Base-by-base conservation (phyloP, 2,888 invertebrate genomes). In the Melitaea athalia region DNA sequence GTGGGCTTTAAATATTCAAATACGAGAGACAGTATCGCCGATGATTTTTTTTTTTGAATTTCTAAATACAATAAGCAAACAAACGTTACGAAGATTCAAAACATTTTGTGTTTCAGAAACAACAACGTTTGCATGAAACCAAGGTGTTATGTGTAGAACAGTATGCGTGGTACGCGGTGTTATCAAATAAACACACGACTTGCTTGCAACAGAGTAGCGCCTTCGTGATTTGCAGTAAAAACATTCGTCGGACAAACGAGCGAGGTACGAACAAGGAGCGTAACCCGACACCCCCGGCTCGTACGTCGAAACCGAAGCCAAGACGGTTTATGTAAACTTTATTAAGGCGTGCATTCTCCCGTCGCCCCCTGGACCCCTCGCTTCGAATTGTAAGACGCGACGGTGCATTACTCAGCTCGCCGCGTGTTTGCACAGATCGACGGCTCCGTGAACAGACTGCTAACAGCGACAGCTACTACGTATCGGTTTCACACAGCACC, bases 321-420 rank as follows among this genome's bases (percentile, higher is more conserved):
- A 89, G 88, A 86, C 85, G 85, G 87, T 88, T 87, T 88, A 85
- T 89, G 89, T 89, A 91, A 91, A 92, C 89, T 91, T 91, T 91
- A 91, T 91, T 91, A 91, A 85, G 78, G 84, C 84, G 85, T 86
- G 88, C 87, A 85, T 78, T 85, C 76, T 73, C 78, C 73, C 75
- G 66, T 52, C 74, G 74, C 75, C 79, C 79, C 81, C 81, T 68
- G 57, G 62, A 55, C 53, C 53, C 76, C 72, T 69, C 82, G 78
- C 77, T 81, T 84, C 81, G 83, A 84, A 85, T 85, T 85, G 88
- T 86, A 85, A 85, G 86, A 83, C 86, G 85, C 87, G 88, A 83
- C 85, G 85, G 85, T 87, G 88, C 86, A 89, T 89, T 88, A 91
- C 85, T 86, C 85, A 85, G 87, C 85, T 83, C 83, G 81, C 86